Percentiles rank a stretch among this genome's conserved stretches.
These are phyloP conservation scores for Thunnus thynnus DNA, from an alignment of 2,113 vertebrate species.

Conservation along the genomic window DNA sequence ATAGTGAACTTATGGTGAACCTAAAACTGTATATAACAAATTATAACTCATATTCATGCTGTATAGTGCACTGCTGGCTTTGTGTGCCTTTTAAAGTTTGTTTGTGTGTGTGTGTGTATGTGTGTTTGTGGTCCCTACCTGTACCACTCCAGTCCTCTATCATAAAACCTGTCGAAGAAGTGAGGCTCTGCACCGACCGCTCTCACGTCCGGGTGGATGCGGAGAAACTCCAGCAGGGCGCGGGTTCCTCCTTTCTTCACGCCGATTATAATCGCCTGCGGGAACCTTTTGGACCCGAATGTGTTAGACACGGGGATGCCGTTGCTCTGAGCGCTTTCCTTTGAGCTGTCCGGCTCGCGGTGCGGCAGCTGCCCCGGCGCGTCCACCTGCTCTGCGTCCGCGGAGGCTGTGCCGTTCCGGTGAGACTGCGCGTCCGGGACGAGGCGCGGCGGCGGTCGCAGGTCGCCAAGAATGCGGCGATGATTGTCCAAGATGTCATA, in stretches of 20 bases:
- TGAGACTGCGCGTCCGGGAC: constrained; percentile 24
- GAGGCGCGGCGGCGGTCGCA: constrained; percentile 57
- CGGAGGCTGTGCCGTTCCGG: constrained; percentile 45
- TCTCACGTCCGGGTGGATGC: constrained; percentile 87
- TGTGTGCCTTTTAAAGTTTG: too few relatives aligned
- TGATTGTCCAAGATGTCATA: constrained; percentile 63
- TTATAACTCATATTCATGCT: not conserved
- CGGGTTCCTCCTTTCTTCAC: constrained; percentile 88
- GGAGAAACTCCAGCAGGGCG: constrained; percentile 87
- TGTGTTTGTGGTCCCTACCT: constrained; percentile 67
- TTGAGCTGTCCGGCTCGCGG: constrained; percentile 16
- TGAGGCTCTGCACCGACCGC: constrained; percentile 87
- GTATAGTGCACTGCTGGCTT: too few relatives aligned
- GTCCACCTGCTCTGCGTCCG: constrained; percentile 46
- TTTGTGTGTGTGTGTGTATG: not conserved
- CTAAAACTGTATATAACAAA: not conserved
- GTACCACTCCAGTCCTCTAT: constrained; percentile 86
- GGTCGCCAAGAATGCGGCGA: constrained; percentile 55
- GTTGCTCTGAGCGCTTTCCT: constrained; percentile 33
- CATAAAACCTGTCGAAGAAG: constrained; percentile 86
- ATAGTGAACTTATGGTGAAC: not conserved
- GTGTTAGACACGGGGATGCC: constrained; percentile 76
- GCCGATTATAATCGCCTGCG: constrained; percentile 85
- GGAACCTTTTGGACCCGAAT: constrained; percentile 81
- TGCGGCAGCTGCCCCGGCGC: constrained; percentile 33